Evolutionary conservation across 64 coral and sea anemone genomes (phyloP).

Genomic region (Stylophora pistillata): DNA sequence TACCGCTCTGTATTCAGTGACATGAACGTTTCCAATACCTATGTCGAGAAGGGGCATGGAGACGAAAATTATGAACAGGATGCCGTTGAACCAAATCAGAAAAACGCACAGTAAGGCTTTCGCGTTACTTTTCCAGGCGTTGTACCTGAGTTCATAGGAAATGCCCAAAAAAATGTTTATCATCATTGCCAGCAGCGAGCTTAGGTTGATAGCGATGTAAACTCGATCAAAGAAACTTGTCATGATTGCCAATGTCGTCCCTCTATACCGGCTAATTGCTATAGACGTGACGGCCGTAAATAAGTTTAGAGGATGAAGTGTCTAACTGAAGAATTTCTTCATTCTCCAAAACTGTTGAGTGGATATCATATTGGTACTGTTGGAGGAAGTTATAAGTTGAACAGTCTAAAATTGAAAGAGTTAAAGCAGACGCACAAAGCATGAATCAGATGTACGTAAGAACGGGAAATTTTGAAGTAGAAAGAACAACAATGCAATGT

Average conservation of each 20-base stretch:
- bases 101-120: not conserved
- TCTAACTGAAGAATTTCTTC: too few relatives aligned
- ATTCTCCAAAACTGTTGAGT: too few relatives aligned
- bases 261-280: not conserved
- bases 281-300: too few relatives aligned
- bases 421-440: too few relatives aligned
- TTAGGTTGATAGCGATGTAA: not conserved
- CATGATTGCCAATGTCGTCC: not conserved
- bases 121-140: not conserved
- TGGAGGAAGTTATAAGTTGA: too few relatives aligned
- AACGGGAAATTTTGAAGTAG: too few relatives aligned
- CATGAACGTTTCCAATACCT: not conserved
- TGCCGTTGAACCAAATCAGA: not conserved
- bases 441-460: too few relatives aligned
- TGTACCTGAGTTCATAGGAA: not conserved
- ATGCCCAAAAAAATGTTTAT: not conserved
- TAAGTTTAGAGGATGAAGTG: too few relatives aligned
- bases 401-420: too few relatives aligned
- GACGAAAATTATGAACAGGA: not conserved
- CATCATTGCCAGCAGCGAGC: not conserved
- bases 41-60: not conserved
- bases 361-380: too few relatives aligned
- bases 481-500: too few relatives aligned
- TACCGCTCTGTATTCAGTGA: not conserved
- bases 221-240: not conserved